phyloP scores from a whole-genome alignment of 2,888 invertebrate species.

The Euphydryas editha region DNA sequence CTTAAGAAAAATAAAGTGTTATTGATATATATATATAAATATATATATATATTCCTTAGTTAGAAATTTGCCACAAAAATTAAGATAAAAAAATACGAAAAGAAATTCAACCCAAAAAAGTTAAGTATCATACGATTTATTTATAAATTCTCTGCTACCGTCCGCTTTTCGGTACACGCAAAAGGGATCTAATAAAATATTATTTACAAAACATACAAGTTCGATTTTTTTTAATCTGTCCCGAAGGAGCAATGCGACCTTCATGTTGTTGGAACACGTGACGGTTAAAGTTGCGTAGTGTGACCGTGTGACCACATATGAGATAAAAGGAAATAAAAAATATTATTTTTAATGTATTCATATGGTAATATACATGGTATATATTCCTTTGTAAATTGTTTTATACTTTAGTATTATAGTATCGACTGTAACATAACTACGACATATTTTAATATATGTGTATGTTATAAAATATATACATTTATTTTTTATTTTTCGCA shows the following conservation, averaged over 20 bases:
- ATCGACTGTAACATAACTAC: no score
- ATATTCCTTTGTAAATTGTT: no score
- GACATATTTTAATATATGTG: no score
- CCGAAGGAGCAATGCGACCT: conserved; percentile 70
- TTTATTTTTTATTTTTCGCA: no score
- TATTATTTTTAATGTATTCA: neutral
- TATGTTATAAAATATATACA: no score
- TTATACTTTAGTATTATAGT: no score
- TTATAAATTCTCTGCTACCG: conserved; percentile 25
- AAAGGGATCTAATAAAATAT: conserved; percentile 63
- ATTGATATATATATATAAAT: no score
- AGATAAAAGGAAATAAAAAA: neutral
- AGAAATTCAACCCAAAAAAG: conserved; percentile 1
- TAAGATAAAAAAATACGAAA: neutral
- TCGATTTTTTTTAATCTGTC: conserved; percentile 67
- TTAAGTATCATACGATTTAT: neutral
- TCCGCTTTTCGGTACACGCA: conserved; percentile 33
- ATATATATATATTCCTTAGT: neutral
- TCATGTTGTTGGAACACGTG: conserved; percentile 65
- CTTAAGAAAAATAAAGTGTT: no score
- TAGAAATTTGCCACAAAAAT: neutral
- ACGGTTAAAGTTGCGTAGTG: conserved; percentile 32
- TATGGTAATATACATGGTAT: no score
- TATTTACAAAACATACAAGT: conserved; percentile 75
- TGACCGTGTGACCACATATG: conserved; percentile 25